Conservation (phyloP, 2,113 vertebrate genomes). For the Alexandromys fortis region DNA sequence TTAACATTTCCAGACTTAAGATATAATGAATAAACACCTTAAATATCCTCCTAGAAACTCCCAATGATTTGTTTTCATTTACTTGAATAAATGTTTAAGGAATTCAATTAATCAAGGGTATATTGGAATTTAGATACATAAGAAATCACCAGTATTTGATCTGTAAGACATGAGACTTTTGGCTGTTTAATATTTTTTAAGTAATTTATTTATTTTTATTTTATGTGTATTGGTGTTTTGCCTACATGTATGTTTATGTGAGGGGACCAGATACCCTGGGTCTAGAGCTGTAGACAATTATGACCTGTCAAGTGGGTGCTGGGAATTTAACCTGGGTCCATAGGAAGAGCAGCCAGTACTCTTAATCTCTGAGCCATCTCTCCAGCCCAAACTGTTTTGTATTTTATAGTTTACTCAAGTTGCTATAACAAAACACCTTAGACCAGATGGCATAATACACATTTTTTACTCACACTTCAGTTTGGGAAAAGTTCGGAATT, state of each 20-base stretch:
- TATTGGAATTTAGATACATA: background rate
- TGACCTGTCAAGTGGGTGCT: too few relatives aligned
- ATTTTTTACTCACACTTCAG: background rate
- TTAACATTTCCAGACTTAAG: background rate
- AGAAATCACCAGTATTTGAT: background rate
- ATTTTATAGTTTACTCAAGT: background rate
- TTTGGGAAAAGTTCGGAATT: background rate
- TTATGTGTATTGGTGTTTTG: too few relatives aligned
- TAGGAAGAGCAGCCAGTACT: too few relatives aligned
- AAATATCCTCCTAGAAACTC: background rate
- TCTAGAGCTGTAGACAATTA: too few relatives aligned
- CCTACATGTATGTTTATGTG: too few relatives aligned
- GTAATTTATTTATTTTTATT: too few relatives aligned
- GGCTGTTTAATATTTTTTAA: background rate
- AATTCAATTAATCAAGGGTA: background rate
- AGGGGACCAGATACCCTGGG: too few relatives aligned
- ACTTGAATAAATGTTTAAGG: background rate
- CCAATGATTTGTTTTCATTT: conserved; percentile 1
- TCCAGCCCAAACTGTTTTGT: too few relatives aligned
- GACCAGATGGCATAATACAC: background rate
- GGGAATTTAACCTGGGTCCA: too few relatives aligned
- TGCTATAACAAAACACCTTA: background rate
- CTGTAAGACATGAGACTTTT: background rate
- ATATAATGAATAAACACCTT: background rate
- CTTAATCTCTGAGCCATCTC: too few relatives aligned